Base-by-base conservation (phyloP, 2,888 invertebrate species). In the Hyposoter dolosus region DNA sequence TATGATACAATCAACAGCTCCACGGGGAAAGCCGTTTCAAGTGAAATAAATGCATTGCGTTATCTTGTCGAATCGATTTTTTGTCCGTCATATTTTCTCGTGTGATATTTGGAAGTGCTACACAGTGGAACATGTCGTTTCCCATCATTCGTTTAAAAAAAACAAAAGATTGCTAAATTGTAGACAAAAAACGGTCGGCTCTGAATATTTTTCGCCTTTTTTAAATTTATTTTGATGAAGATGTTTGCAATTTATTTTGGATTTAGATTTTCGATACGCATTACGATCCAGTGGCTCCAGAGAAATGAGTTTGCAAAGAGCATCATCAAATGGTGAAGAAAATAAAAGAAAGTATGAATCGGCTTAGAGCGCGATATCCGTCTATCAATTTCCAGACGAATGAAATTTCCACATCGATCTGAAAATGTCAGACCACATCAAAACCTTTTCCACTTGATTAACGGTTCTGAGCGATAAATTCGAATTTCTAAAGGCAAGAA, bases 381-480 rank as follows among this genome's bases (percentile, higher is more conserved):
- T 4, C 28, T 28, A 28, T 15, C 28, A 60, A 60, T 28, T 60
- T 60, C 5, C 15, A 60, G 60, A 4, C 60, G 1, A 28, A 60
- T 23, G 19, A 43, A 43, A 68, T 40, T 65, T 40, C 4, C 35
- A 40, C 40, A 17, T 19, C 10, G 10, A 65, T 65, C 65, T 40
- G 32, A n/a, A 40, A 40, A 65, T 40, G 35, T 40, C 65, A n/a
- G 35, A 75, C 65, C 75, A 17, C 53, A 76, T 43, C 53, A 75
- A 68, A 74, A 75, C 45, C 65, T 76, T 63, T 71, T 80, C 84
- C 68, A 71, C 80, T 80, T 15, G 80, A 53, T 60, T 63, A 28
- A 28, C 32, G 76, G 15, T 17, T 60, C 12, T 32, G 63, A 66
- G 17, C n/a, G 28, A 10, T 43, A 10, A 7, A 35, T 32, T 3